phyloP scores from a whole-genome alignment of 2,113 vertebrate genomes.

The Caloenas nicobarica region DNA sequence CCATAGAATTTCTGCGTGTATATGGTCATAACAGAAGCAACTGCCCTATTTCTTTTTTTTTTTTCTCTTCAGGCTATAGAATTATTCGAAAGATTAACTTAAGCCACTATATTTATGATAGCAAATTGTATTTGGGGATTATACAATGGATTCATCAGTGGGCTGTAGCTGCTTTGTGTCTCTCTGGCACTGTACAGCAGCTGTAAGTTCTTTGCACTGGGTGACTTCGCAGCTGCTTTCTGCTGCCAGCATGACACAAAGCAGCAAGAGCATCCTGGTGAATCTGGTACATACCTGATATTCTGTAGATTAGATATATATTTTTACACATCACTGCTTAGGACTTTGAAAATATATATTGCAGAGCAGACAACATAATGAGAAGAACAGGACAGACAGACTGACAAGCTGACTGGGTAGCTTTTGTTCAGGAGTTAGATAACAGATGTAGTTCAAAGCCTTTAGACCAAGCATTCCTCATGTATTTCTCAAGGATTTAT shows the following conservation, averaged over 20 bases:
- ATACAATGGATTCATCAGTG: background rate
- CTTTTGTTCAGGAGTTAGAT: background rate
- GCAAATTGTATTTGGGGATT: background rate
- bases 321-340: background rate
- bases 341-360: background rate
- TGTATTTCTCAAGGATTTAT: conserved; percentile 13
- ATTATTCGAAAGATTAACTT: background rate
- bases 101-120: background rate
- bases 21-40: background rate
- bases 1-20: background rate
- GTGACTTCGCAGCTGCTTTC: background rate
- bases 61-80: background rate
- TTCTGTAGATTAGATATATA: background rate
- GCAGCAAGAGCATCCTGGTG: background rate
- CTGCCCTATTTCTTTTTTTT: background rate
- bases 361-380: background rate
- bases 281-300: background rate
- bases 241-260: conserved; percentile 34
- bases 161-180: background rate
- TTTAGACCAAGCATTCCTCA: background rate
- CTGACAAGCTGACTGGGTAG: background rate
- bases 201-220: background rate
- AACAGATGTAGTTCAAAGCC: conserved; percentile 21
- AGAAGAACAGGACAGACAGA: conserved; percentile 18
- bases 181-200: background rate